Percentiles rank a stretch among this genome's conserved stretches.
Conservation (phyloP, 2,797 vertebrate species). For the Phrynocephalus forsythii region DNA sequence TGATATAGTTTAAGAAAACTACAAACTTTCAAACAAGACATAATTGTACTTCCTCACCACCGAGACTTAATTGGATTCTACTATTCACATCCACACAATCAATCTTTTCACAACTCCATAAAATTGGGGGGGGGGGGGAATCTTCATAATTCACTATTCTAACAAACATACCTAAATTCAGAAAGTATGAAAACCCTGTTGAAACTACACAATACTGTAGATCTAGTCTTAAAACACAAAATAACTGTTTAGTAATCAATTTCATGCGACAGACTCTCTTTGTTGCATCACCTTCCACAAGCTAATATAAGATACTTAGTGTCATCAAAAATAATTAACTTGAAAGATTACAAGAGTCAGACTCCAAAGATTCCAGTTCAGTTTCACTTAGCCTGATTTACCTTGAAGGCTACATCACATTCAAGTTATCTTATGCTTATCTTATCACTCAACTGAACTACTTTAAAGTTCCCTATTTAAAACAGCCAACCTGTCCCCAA, state of each 20-base stretch:
- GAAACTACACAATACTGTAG: background rate
- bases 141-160: background rate
- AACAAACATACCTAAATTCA: background rate
- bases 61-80: background rate
- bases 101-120: background rate
- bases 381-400: background rate
- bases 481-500: too few species aligned
- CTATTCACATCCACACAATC: background rate
- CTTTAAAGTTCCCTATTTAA: too few species aligned
- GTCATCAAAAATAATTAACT: background rate
- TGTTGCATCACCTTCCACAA: background rate
- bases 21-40: constrained; percentile 13
- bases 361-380: background rate
- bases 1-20: constrained; percentile 13
- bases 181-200: background rate
- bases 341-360: background rate
- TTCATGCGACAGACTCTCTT: background rate
- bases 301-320: background rate
- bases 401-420: background rate
- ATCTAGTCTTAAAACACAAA: background rate
- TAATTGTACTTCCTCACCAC: background rate
- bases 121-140: background rate
- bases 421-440: background rate
- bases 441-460: background rate
- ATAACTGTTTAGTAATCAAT: background rate